These are phyloP conservation scores for Crocuta crocuta DNA, from an alignment of 2,113 vertebrate genomes.

Conservation along the genomic window DNA sequence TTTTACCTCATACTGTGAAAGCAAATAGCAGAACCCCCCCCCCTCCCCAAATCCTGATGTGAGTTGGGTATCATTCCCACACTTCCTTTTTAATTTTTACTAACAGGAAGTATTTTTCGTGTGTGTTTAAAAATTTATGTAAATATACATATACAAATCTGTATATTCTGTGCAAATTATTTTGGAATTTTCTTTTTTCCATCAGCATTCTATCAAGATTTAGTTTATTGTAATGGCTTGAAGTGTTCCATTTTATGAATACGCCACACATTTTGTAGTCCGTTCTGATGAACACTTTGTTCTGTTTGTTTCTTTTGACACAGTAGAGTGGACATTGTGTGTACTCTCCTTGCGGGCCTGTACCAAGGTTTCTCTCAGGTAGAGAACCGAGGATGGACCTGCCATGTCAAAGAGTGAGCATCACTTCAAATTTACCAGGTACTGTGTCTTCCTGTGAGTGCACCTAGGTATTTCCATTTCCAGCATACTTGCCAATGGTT, in stretches of 20 bases:
- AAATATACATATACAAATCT: background rate
- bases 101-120: background rate
- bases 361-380: background rate
- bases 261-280: background rate
- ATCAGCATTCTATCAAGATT: background rate
- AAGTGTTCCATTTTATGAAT: background rate
- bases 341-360: background rate
- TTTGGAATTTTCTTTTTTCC: constrained; percentile 31
- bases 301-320: background rate
- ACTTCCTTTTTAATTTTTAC: background rate
- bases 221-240: background rate
- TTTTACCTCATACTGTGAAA: background rate
- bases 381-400: background rate
- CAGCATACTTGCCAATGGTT: background rate
- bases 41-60: background rate
- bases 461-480: background rate
- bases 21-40: background rate
- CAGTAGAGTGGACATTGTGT: background rate
- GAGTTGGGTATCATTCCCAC: background rate
- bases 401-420: background rate
- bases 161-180: background rate
- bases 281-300: background rate
- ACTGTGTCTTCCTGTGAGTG: background rate
- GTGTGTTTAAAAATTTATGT: background rate
- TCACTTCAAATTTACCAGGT: background rate